Evolutionary conservation across 2,113 vertebrate species (phyloP), one percentile per base, ranked within the genome.

Genomic region (Sprattus sprattus): DNA sequence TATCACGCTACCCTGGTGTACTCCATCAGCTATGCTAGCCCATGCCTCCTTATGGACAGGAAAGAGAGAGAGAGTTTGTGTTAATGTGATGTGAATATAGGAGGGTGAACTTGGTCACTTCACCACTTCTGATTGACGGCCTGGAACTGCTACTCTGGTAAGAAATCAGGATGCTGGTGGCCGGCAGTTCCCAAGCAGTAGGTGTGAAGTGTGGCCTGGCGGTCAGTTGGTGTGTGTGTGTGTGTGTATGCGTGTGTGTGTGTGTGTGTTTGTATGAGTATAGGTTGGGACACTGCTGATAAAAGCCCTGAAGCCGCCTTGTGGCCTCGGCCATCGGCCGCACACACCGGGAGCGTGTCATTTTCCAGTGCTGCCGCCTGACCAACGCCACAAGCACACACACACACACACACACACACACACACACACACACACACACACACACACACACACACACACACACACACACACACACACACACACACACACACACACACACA

Each of bases 271-370:
- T 83, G 82, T 87, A 89, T 93, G 93, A 93, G 94, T 93, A 94
- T 93, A 93, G 86, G 90, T 89, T 83, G 44, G 91, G 92, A 93
- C 92, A 92, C 92, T 90, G 87, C 93, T 93, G 95, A 95, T 95
- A 94, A 94, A 93, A 94, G 93, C 91, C 88, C 88, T 94, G 88
- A 91, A 92, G 93, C 93, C 93, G 88, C 85, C 89, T 89, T 94
- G 94, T 90, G 94, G 93, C 93, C 94, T 94, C 92, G 90, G 89
- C 46, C 80, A 92, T 93, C 87, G 92, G 94, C 94, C 94, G 93
- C 94, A 94, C 92, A 94, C 85, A 88, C 93, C 91, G 91, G 92
- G 89, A 86, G 91, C 91, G 91, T 95, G 93, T 95, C 91, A 95
- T 94, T 95, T 94, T 92, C 92, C 93, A 86, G 85, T 91, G 88